phyloP scores from a whole-genome alignment of 37 sponge, comb jelly and placozoan species.

The Petrosia ficiformis region DNA sequence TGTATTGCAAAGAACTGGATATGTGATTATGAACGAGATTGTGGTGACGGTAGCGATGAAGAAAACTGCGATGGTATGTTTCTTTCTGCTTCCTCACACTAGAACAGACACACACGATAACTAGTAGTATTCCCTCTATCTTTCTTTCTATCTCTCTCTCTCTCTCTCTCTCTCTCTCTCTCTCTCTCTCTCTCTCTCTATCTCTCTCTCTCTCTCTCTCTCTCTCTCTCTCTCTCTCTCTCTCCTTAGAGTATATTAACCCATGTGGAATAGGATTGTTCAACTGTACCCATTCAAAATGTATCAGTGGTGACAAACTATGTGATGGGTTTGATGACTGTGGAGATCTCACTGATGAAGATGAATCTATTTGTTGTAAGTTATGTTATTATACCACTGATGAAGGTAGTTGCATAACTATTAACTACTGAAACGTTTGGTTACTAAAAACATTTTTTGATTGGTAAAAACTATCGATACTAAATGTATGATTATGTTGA shows the following conservation, averaged over 20 bases:
- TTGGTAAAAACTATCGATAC: too few species aligned
- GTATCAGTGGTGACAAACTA: background rate
- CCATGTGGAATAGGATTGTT: background rate
- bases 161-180: background rate
- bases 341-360: background rate
- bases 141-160: too few species aligned
- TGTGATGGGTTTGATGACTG: slow-evolving; percentile 9
- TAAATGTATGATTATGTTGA: too few species aligned
- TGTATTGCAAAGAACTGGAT: background rate
- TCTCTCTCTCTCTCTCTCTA: background rate
- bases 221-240: background rate
- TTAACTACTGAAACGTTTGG: too few species aligned
- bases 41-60: background rate
- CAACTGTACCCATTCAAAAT: background rate
- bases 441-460: too few species aligned
- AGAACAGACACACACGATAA: too few species aligned
- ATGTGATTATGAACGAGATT: background rate
- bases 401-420: too few species aligned
- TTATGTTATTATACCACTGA: background rate
- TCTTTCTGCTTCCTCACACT: too few species aligned
- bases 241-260: background rate
- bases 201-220: background rate
- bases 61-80: background rate
- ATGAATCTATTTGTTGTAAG: slow-evolving; percentile 2
- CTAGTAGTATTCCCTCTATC: too few species aligned